A percentile compares a stretch with the other conserved stretches of the same genome.
Conservation (phyloP, 2,113 vertebrate species). For the Crotalus viridis region DNA sequence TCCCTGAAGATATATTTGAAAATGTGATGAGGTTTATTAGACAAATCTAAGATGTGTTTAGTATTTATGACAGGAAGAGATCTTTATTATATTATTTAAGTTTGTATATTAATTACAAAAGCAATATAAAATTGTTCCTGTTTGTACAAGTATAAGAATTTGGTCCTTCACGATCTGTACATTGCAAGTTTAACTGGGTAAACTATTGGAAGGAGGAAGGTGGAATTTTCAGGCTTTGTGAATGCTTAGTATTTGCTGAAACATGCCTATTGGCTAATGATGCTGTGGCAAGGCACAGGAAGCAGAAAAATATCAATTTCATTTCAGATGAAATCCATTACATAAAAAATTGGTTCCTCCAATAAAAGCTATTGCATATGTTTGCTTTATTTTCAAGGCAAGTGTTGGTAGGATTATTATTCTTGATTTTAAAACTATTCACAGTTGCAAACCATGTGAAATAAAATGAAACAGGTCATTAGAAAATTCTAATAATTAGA, state of each 20-base stretch:
- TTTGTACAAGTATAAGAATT: slow-evolving; percentile 48
- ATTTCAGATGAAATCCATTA: slow-evolving; percentile 43
- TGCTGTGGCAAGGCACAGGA: slow-evolving; percentile 2
- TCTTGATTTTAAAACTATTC: slow-evolving; percentile 1
- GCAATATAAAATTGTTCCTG: background rate
- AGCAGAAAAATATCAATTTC: slow-evolving; percentile 17
- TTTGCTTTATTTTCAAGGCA: slow-evolving; percentile 29
- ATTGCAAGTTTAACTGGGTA: slow-evolving; percentile 40
- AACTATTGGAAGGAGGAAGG: slow-evolving; percentile 36
- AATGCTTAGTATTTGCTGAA: slow-evolving; percentile 47
- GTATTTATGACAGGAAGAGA: background rate
- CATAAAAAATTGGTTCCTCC: slow-evolving; percentile 45
- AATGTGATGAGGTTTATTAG: background rate
- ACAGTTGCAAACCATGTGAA: background rate
- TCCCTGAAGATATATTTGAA: background rate
- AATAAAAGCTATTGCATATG: slow-evolving; percentile 31
- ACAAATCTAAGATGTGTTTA: background rate
- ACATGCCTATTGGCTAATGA: slow-evolving; percentile 31
- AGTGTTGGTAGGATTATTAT: background rate
- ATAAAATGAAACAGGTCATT: background rate
- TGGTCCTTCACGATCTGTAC: slow-evolving; percentile 58
- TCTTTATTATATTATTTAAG: slow-evolving; percentile 8
- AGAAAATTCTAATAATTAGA: background rate
- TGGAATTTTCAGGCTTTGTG: slow-evolving; percentile 34
- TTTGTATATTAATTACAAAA: slow-evolving; percentile 28